These are phyloP conservation scores for Dendrocincla fuliginosa DNA, from an alignment of 2,797 vertebrate species.

Conservation along the genomic window DNA sequence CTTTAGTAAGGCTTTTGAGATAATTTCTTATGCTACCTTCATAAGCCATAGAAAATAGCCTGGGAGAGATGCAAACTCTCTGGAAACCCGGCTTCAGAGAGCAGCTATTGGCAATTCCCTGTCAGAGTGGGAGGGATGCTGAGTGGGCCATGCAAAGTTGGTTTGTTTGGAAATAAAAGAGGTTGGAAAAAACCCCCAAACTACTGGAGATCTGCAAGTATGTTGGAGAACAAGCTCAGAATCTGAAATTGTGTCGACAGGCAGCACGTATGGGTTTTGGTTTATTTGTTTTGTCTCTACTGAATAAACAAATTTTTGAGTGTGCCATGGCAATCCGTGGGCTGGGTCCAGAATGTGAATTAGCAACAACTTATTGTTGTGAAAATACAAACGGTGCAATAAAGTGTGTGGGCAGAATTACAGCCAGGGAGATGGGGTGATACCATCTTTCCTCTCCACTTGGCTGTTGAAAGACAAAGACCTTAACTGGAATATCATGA, in stretches of 20 bases:
- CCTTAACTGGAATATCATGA: not conserved
- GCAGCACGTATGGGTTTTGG: not conserved
- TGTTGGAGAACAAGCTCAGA: not conserved
- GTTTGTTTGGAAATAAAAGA: not conserved
- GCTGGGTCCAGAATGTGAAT: not conserved
- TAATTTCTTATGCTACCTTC: not conserved
- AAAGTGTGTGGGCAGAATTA: not conserved
- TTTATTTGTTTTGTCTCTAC: not conserved
- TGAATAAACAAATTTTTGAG: not conserved
- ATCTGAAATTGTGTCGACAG: not conserved
- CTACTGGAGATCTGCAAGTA: not conserved
- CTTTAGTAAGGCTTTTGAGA: not conserved
- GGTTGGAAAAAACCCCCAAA: not conserved
- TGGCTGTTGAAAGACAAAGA: not conserved
- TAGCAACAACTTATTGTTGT: not conserved
- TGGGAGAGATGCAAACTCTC: not conserved
- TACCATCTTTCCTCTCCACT: not conserved
- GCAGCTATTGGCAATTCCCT: not conserved
- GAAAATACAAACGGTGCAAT: not conserved
- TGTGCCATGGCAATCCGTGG: not conserved
- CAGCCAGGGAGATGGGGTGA: fast-evolving
- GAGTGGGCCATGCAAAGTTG: not conserved
- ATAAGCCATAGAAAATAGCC: not conserved
- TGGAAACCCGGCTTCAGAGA: not conserved
- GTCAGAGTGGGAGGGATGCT: not conserved